Evolutionary conservation across 2,888 invertebrate genomes (phyloP), one percentile per base, ranked within the genome.

Genomic region (Dryobotodes eremita): DNA sequence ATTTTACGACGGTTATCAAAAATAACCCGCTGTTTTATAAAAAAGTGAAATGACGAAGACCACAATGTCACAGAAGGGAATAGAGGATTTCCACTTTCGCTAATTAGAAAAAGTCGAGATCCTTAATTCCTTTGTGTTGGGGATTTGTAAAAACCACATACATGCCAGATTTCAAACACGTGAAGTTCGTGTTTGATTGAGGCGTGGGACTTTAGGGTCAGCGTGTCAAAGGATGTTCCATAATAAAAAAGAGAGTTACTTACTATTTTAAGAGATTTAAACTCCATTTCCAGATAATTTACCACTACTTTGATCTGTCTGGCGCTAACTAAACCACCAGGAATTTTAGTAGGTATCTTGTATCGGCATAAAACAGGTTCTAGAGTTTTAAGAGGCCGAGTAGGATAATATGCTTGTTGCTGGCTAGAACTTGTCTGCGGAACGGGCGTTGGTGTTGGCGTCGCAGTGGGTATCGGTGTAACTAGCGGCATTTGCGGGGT

Each of bases 221-320:
- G 7, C 13, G 20, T 50, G 23, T 53, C 5, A 62, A 62, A n/a
- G 17, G 15, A 42, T 11, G 5, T 64, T 26, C 20, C 4, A 17
- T 26, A 23, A 23, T 53, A 55, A 10, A 8, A 76, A 75, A 50
- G 20, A 42, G 4, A 42, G 46, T 13, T 82, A 93, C 96, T 95
- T 92, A 96, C 96, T 69, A 95, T 92, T 90, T 93, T 92, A 8
- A 94, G 85, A 65, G 97, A 95, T 80, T 96, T 94, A 73, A 98
- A 95, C 15, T 92, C 90, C 84, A 98, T 94, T 36, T 95, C 93
- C 71, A 98, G 93, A 93, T 98, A 98, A 90, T 98, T 98, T 0
- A 98, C 97, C 55, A 97, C 92, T 0, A 98, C 95, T 53, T 72
- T 90, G 0, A 97, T 80, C 0, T 20, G 26, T 62, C 78, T 88